A percentile compares a stretch with the other conserved stretches of the same genome.
These are phyloP conservation scores for Aurelia sp. DNA, from an alignment of 30 jellyfish, hydroid and myxozoan genomes.

Conservation along the genomic window DNA sequence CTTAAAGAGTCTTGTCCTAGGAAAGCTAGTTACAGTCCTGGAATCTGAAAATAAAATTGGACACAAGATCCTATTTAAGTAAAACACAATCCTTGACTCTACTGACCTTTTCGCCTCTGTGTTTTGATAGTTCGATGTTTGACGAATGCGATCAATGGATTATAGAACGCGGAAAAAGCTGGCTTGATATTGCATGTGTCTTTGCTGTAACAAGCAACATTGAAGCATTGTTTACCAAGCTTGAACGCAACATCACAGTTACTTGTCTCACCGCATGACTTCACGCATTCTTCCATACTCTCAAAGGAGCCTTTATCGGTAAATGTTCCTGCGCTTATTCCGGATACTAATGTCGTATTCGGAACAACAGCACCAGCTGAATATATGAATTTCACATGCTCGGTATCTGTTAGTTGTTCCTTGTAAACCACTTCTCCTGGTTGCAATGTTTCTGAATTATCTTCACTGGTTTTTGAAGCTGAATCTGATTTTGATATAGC, in stretches of 20 bases:
- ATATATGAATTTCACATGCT: slow-evolving; percentile 69
- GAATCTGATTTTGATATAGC: slow-evolving; percentile 32
- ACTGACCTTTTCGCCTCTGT: slow-evolving; percentile 71
- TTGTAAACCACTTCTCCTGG: slow-evolving; percentile 92
- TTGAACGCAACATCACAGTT: slow-evolving; percentile 93
- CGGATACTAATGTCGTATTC: slow-evolving; percentile 85
- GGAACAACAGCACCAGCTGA: slow-evolving; percentile 52
- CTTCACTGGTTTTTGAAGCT: slow-evolving; percentile 17
- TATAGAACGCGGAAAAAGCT: slow-evolving; percentile 85
- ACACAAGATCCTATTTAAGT: too few relatives aligned
- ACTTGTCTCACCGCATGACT: slow-evolving; percentile 82
- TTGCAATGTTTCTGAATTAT: slow-evolving; percentile 25
- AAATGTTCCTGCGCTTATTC: slow-evolving; percentile 91
- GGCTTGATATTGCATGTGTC: slow-evolving; percentile 87
- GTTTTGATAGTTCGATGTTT: slow-evolving; percentile 80
- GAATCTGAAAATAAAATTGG: too few relatives aligned
- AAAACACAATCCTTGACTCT: background rate
- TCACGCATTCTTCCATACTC: slow-evolving; percentile 86
- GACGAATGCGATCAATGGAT: slow-evolving; percentile 84
- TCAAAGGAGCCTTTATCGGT: slow-evolving; percentile 88
- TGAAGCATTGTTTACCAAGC: slow-evolving; percentile 95
- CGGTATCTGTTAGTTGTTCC: slow-evolving; percentile 83
- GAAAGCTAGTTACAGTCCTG: too few relatives aligned
- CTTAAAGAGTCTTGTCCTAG: too few relatives aligned
- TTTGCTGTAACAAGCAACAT: slow-evolving; percentile 83